phyloP scores from a whole-genome alignment of 2,113 vertebrate genomes.

The Anolis carolinensis region DNA sequence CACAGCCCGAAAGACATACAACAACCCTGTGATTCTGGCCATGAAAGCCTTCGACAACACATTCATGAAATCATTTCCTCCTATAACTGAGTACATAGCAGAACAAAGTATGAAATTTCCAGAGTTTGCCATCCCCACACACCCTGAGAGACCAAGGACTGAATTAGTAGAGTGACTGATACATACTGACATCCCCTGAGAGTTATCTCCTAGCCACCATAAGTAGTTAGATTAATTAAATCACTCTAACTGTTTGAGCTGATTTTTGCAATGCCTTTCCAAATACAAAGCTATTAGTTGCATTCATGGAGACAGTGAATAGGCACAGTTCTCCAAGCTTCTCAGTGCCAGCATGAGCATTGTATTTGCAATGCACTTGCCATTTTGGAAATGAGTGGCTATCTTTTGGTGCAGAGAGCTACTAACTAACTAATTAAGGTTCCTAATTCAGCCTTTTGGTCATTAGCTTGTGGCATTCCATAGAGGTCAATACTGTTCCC shows the following conservation, averaged over 20 bases:
- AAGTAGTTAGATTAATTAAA: constrained; percentile 35
- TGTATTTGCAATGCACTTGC: constrained; percentile 38
- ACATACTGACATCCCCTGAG: constrained; percentile 16
- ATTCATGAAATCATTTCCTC: constrained; percentile 39
- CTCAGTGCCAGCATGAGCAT: constrained; percentile 26
- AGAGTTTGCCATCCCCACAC: constrained; percentile 16
- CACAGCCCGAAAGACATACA: too few species aligned
- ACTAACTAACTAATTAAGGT: neutral
- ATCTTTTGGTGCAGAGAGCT: neutral
- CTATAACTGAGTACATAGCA: constrained; percentile 16
- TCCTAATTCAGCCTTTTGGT: neutral
- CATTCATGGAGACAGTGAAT: constrained; percentile 38
- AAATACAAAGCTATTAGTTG: constrained; percentile 42
- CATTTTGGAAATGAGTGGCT: constrained; percentile 33
- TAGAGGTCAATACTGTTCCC: neutral
- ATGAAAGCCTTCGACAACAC: too few species aligned
- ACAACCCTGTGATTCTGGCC: too few species aligned
- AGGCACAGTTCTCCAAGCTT: constrained; percentile 40
- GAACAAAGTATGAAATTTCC: constrained; percentile 29
- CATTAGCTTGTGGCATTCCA: neutral
- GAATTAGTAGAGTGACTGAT: constrained; percentile 36
- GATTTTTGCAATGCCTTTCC: constrained; percentile 56
- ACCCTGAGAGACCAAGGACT: constrained; percentile 23
- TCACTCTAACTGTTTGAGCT: constrained; percentile 41
- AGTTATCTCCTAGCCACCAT: constrained; percentile 11